Conservation (phyloP, 1,140 invertebrate genomes). For the Calliphora vicina region DNA sequence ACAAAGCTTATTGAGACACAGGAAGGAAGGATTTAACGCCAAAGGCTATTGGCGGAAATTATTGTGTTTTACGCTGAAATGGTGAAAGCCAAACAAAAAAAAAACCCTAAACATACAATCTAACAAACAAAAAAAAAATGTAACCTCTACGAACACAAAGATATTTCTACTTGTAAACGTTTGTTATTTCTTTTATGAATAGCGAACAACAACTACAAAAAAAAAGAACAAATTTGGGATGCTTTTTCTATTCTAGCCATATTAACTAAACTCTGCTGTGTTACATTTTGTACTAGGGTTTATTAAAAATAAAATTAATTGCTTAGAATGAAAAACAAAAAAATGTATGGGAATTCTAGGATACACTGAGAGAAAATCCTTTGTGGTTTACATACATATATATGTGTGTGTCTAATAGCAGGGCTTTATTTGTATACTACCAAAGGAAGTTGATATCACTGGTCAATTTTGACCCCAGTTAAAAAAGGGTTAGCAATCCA, state of each 20-base stretch:
- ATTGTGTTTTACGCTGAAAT: constrained; percentile 27
- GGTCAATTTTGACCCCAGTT: no score
- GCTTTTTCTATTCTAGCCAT: background rate
- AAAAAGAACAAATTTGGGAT: background rate
- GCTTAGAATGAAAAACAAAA: constrained; percentile 22
- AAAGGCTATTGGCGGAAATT: constrained; percentile 34
- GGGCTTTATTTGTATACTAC: no score
- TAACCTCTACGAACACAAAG: background rate
- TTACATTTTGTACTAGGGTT: background rate
- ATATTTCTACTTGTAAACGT: background rate
- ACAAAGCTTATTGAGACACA: constrained; percentile 27
- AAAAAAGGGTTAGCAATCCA: no score
- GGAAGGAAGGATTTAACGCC: constrained; percentile 34
- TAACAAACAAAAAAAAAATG: background rate
- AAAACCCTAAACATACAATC: background rate
- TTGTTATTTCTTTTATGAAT: background rate
- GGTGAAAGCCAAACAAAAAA: constrained; percentile 14
- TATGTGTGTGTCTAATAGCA: no score
- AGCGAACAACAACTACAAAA: no score
- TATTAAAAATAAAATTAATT: constrained; percentile 28
- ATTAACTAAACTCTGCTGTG: background rate
- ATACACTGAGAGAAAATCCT: background rate
- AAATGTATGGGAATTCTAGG: background rate
- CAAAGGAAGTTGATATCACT: no score
- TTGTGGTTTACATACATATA: background rate